A percentile compares a stretch with the other conserved stretches of the same genome.
Evolutionary conservation across 1,140 invertebrate species (phyloP).

Genomic region (Liolophura sinensis): DNA sequence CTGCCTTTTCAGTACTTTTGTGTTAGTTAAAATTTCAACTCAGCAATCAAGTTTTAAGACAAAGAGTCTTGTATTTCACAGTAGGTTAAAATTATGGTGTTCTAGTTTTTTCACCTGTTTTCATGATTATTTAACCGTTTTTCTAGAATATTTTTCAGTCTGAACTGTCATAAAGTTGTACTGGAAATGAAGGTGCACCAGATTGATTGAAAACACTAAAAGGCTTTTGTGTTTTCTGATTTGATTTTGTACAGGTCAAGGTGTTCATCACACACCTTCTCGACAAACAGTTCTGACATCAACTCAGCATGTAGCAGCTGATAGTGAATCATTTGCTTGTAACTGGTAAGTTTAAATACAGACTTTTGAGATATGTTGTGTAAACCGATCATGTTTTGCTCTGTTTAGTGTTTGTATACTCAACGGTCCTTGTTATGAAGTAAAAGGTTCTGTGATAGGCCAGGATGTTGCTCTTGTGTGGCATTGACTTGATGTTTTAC

Average conservation of each 20-base stretch:
- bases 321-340: constrained; percentile 11
- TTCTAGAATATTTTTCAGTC: not conserved
- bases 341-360: constrained; percentile 8
- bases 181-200: not conserved
- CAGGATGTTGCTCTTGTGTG: too few relatives aligned
- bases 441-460: too few relatives aligned
- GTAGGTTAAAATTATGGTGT: not conserved
- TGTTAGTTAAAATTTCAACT: not conserved
- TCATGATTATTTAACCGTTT: not conserved
- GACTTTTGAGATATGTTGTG: too few relatives aligned
- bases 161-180: not conserved
- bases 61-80: not conserved
- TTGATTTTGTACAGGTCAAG: not conserved
- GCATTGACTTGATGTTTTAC: too few relatives aligned
- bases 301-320: constrained; percentile 11
- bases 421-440: too few relatives aligned
- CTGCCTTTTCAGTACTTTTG: not conserved
- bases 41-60: not conserved
- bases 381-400: too few relatives aligned
- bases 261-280: constrained; percentile 8
- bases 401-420: too few relatives aligned
- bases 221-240: not conserved
- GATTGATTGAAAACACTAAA: too few relatives aligned
- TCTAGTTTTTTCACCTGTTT: not conserved
- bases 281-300: constrained; percentile 15